phyloP scores from a whole-genome alignment of 2,888 invertebrate genomes.

The Spodoptera exigua region DNA sequence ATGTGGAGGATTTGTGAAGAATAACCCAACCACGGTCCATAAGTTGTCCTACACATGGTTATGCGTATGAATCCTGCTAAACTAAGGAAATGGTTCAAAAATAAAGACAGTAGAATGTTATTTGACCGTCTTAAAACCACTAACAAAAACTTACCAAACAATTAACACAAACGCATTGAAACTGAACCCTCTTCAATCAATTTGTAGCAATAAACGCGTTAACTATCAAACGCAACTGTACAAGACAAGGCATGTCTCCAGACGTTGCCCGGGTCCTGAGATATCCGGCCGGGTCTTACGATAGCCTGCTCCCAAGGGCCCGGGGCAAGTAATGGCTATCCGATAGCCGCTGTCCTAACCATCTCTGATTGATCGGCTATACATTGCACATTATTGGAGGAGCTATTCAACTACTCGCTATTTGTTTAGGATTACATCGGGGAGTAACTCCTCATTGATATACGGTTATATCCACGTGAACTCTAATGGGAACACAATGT shows the following conservation, averaged over 20 bases:
- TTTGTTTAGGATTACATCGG: conserved; percentile 18
- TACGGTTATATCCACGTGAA: no score
- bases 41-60: no score
- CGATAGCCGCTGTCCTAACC: conserved; percentile 51
- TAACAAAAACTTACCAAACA: no score
- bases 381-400: conserved; percentile 21
- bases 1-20: no score
- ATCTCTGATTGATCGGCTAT: conserved; percentile 39
- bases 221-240: conserved; percentile 22
- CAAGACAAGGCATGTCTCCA: background rate
- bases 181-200: no score
- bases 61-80: no score
- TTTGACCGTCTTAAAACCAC: no score
- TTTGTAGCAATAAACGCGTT: background rate
- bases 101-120: no score
- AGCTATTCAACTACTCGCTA: conserved; percentile 12
- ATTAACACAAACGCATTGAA: no score
- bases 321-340: conserved; percentile 45
- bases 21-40: no score
- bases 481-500: no score
- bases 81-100: no score
- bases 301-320: background rate
- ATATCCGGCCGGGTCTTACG: conserved; percentile 7
- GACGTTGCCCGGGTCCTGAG: background rate
- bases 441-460: background rate